phyloP scores from a whole-genome alignment of 2,888 invertebrate species.

The Leuctra nigra region DNA sequence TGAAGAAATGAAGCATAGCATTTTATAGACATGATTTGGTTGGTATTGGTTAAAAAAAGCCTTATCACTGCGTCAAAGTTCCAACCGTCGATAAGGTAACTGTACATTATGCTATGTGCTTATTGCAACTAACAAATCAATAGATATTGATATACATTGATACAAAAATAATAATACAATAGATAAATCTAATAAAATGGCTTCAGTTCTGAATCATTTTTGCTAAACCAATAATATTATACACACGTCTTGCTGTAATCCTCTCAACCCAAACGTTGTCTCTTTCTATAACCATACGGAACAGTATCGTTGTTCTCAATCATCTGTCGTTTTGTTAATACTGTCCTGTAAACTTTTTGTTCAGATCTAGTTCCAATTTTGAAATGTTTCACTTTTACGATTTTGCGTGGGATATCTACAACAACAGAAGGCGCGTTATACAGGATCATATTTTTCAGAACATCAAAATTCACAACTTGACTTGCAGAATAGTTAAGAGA shows the following conservation, averaged over 20 bases:
- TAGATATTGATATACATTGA: neutral
- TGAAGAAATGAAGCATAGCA: too few species aligned
- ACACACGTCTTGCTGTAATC: too few species aligned
- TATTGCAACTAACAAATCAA: neutral
- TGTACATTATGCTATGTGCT: too few species aligned
- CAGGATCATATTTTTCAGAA: neutral
- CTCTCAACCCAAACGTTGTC: too few species aligned
- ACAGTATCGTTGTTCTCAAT: neutral
- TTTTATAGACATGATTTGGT: too few species aligned
- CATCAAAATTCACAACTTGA: neutral
- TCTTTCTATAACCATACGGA: constrained; percentile 3
- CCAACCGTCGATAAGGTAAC: too few species aligned
- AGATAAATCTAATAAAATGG: neutral
- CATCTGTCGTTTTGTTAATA: neutral
- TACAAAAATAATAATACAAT: neutral
- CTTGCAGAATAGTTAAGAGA: constrained; percentile 27
- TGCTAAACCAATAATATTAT: too few species aligned
- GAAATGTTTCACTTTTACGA: neutral
- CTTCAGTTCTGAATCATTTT: neutral
- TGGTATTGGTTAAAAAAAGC: too few species aligned
- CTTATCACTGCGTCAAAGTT: too few species aligned
- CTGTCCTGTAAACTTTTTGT: neutral
- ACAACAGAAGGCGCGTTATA: neutral
- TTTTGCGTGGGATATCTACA: neutral
- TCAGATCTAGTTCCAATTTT: neutral